Base-by-base conservation (phyloP, 2,113 vertebrate species). In the Rhynchomys soricoides region DNA sequence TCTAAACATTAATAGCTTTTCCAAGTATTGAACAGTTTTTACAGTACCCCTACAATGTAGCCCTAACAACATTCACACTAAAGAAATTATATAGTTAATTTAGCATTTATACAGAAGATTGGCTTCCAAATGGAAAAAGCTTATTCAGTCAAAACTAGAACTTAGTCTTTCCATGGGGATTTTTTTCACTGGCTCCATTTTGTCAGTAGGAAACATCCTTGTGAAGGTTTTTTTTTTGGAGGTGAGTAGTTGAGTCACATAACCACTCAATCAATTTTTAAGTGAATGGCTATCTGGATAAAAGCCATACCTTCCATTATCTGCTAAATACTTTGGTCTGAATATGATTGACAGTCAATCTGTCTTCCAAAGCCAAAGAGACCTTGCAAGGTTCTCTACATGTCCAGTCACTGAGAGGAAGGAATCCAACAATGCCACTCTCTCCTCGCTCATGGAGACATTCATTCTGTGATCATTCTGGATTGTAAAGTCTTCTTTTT, bases 31-130 rank as follows among this genome's bases (percentile, higher is more conserved):
- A 95, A 64, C 78, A 95, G 74, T 97, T 86, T 95, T 94, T 82
- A 82, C 16, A 95, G 52, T 40, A 96, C 62, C 90, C 87, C 77
- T 89, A 70, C 68, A 48, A 50, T 88, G 95, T 62, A 94, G 48
- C 71, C 40, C 55, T 43, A 74, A 83, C 57, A 96, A 96, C 37
- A 93, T 87, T 91, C 93, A 90, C 89, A 96, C 88, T 90, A 94
- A 96, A 86, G 52, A 86, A 97, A 97, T 98, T 96, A 88, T 94
- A 92, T 74, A 91, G 89, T 96, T 97, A 96, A 97, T 97, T 97
- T 97, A 96, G 79, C 95, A 96, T 97, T 97, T 97, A 62, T 96
- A 74, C 93, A 40, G 64, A 96, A 97, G 91, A 95, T 74, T 90
- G 74, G 45, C 40, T 93, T 89, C 71, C 40, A 93, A 95, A 92